phyloP scores from a whole-genome alignment of 2,888 invertebrate species.

The Boloria selene region DNA sequence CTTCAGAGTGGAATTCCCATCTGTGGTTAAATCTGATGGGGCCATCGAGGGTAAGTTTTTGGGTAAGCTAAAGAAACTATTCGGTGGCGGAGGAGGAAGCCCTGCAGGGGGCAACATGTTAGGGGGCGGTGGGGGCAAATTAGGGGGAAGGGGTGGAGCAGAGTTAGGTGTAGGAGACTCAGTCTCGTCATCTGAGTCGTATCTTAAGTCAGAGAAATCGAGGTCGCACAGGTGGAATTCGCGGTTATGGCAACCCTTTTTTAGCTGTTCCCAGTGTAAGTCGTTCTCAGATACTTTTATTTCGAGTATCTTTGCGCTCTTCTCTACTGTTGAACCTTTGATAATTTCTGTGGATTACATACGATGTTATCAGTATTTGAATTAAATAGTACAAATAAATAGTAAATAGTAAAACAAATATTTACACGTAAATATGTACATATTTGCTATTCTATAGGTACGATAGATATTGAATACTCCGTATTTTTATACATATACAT shows the following conservation, averaged over 20 bases:
- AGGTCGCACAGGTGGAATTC: constrained; percentile 94
- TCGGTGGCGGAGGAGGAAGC: constrained; percentile 78
- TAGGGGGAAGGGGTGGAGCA: constrained; percentile 90
- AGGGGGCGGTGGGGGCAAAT: constrained; percentile 90
- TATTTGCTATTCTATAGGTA: too few species aligned
- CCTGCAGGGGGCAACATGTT: constrained; percentile 81
- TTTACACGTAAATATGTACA: too few species aligned
- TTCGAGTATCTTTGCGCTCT: constrained; percentile 84
- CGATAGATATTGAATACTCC: too few species aligned
- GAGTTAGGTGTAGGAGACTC: constrained; percentile 85
- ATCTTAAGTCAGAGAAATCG: constrained; percentile 96
- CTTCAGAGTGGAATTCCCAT: constrained; percentile 82
- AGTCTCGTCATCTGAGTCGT: constrained; percentile 93
- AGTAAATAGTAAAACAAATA: too few species aligned
- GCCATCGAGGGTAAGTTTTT: constrained; percentile 60
- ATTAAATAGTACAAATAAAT: too few species aligned
- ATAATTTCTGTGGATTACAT: constrained; percentile 80
- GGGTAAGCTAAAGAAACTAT: constrained; percentile 71
- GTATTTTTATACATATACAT: too few species aligned
- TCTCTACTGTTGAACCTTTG: constrained; percentile 87
- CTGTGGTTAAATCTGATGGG: constrained; percentile 64
- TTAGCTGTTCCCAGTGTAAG: constrained; percentile 96
- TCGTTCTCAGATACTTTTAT: constrained; percentile 96
- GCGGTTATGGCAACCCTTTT: constrained; percentile 86
- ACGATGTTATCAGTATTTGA: not conserved